Percentiles rank a stretch among this genome's conserved stretches.
These are phyloP conservation scores for Lithophane leautieri DNA, from an alignment of 2,888 invertebrate genomes.

Conservation along the genomic window DNA sequence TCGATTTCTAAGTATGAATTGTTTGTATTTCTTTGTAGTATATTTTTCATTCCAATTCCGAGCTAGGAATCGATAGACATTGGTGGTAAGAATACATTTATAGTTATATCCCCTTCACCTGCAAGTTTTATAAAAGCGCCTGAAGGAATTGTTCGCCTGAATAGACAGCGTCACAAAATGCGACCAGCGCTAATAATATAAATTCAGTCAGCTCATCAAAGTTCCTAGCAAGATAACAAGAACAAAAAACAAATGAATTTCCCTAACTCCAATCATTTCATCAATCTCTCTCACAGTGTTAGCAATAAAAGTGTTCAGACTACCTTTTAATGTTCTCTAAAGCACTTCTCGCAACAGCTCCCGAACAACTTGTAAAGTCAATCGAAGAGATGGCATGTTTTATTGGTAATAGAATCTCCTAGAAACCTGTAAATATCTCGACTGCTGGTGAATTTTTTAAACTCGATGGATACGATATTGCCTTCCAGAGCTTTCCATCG, in stretches of 20 bases:
- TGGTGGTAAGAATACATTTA: too few relatives aligned
- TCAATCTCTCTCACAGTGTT: not conserved
- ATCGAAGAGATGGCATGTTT: conserved; percentile 42
- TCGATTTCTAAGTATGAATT: not conserved
- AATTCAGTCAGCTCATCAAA: not conserved
- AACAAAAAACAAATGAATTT: conserved; percentile 15
- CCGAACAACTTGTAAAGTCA: conserved; percentile 49
- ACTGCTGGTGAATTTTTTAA: conserved; percentile 47
- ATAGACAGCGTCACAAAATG: not conserved
- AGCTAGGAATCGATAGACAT: not conserved
- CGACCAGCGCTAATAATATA: not conserved
- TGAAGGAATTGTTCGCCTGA: too few relatives aligned
- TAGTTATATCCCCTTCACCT: not conserved
- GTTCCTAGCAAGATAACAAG: not conserved
- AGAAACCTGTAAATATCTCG: conserved; percentile 34
- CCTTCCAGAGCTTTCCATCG: conserved; percentile 25
- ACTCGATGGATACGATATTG: conserved; percentile 36
- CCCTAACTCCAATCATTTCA: conserved; percentile 19
- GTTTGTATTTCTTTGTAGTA: too few relatives aligned
- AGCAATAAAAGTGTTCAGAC: conserved; percentile 31
- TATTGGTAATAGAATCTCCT: conserved; percentile 45
- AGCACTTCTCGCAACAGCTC: conserved; percentile 24
- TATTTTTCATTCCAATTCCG: not conserved
- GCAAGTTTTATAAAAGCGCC: not conserved
- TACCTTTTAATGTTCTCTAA: conserved; percentile 16